Conservation (phyloP, 2,888 invertebrate species). For the Sphinx pinastri region DNA sequence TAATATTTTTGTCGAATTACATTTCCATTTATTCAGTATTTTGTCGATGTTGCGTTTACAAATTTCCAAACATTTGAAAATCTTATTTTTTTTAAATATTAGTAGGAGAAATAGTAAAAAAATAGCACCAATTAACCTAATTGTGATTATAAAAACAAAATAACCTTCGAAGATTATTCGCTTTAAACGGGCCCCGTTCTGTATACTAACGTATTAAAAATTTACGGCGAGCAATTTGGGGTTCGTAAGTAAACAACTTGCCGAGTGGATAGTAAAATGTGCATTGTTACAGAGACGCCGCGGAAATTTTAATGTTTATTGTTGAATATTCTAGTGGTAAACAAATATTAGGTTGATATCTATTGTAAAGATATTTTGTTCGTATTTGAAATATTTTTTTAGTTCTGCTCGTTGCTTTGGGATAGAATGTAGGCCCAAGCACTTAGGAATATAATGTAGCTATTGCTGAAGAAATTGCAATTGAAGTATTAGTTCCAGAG, state of each 20-base stretch:
- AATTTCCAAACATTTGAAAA: too few species aligned
- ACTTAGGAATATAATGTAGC: too few species aligned
- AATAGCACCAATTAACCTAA: neutral
- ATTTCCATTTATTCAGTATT: too few species aligned
- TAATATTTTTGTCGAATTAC: too few species aligned
- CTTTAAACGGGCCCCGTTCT: slow-evolving; percentile 20
- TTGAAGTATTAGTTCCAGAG: too few species aligned
- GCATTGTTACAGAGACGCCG: slow-evolving; percentile 11
- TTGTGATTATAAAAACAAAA: slow-evolving; percentile 5
- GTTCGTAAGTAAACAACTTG: slow-evolving; percentile 24
- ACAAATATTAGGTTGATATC: neutral
- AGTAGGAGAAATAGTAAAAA: neutral
- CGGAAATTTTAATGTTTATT: neutral
- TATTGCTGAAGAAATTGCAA: too few species aligned
- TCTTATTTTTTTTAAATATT: too few species aligned
- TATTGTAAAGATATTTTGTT: too few species aligned
- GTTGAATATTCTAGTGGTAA: neutral
- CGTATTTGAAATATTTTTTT: too few species aligned
- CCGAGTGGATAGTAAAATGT: slow-evolving; percentile 21
- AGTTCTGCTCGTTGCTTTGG: too few species aligned
- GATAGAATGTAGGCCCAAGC: too few species aligned
- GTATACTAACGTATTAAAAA: slow-evolving; percentile 22
- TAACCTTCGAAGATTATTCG: slow-evolving; percentile 24
- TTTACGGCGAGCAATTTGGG: slow-evolving; percentile 25
- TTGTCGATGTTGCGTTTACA: too few species aligned